Conservation (phyloP, 1,140 invertebrate genomes). For the Eumaeus atala region DNA sequence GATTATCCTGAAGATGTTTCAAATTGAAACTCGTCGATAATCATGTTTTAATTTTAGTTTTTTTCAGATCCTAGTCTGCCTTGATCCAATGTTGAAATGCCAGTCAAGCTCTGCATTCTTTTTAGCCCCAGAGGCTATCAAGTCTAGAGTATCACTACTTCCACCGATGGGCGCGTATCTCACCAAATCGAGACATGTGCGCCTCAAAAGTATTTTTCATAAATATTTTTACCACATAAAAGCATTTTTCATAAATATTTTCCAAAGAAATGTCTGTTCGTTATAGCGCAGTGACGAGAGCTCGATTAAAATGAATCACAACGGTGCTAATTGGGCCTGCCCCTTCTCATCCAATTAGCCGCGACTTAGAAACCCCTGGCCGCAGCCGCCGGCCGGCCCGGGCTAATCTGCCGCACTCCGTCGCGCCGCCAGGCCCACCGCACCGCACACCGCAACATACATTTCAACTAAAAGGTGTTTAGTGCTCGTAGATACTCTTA, state of each 20-base stretch:
- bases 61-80: no score
- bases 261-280: slow-evolving; percentile 11
- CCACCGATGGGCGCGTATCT: no score
- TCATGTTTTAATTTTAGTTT: no score
- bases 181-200: no score
- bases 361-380: slow-evolving; percentile 63
- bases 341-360: slow-evolving; percentile 64
- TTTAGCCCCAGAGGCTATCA: no score
- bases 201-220: no score
- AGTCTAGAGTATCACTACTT: no score
- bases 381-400: slow-evolving; percentile 34
- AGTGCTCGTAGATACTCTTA: background rate
- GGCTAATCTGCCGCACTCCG: background rate
- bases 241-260: slow-evolving; percentile 9
- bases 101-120: no score
- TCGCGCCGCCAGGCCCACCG: background rate
- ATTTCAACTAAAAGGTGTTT: slow-evolving; percentile 4
- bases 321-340: slow-evolving; percentile 61
- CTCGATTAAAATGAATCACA: slow-evolving; percentile 71
- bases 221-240: background rate
- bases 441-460: background rate
- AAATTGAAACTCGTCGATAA: no score
- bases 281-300: slow-evolving; percentile 42
- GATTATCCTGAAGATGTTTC: no score
- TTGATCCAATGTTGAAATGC: no score